Base-by-base conservation (phyloP, 2,888 invertebrate species). In the Stenotaenia linearis region DNA sequence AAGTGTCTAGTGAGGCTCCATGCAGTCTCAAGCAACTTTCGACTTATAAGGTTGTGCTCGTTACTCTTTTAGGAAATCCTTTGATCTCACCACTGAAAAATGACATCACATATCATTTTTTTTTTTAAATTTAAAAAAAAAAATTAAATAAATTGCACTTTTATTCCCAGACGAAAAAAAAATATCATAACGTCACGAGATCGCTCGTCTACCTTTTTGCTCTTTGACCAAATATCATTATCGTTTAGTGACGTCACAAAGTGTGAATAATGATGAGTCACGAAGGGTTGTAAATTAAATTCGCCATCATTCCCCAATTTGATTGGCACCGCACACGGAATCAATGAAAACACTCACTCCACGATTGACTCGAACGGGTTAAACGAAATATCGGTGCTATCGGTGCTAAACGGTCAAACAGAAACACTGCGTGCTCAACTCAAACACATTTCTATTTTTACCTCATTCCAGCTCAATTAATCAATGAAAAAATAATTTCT, bases 181-280 rank as follows among this genome's bases (percentile, higher is more conserved):
- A 45, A 45, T 15, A 45, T 18, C 50, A 6, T 50, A 7, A 3
- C 3, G 18, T 50, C 7, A 50, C 7, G 6, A 50, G 18, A 5
- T n/a, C 5, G 18, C 18, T 50, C 18, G 50, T 50, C 1, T 6
- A 50, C 50, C 50, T 50, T 50, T 32, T 50, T 50, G 50, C 50
- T 18, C 50, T 50, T 50, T 50, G 50, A 50, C 45, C 15, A 45
- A 45, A 50, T 50, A 50, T 50, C 50, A 50, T 50, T 50, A n/a
- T 18, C 50, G 5, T 50, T 50, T 50, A 50, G 50, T 69, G 69
- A 69, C 69, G 69, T 69, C 69, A 69, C 28, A 69, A 69, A 28
- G 69, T 69, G 69, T 69, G 69, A 69, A 69, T 69, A 69, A 69
- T 69, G 69, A 69, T 69, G 69, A 69, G 69, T 69, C 69, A 69